Evolutionary conservation across 1,140 invertebrate genomes (phyloP), one percentile per base, ranked within the genome.

Genomic region (Achroia grisella): DNA sequence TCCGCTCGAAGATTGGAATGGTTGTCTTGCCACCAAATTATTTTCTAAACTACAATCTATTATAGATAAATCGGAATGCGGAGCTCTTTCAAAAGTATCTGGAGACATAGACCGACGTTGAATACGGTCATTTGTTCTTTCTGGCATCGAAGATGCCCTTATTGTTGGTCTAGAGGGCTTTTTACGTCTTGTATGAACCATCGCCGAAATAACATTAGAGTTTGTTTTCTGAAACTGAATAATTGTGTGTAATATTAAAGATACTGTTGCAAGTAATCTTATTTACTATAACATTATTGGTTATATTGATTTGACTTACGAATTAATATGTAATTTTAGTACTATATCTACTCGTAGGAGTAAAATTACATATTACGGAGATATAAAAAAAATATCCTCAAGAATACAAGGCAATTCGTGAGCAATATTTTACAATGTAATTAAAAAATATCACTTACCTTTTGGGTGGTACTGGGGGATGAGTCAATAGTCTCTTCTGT

Each of bases 41-140:
- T 56, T 70, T 44, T 76, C 72, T 8, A 75, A 48, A 46, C 58
- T 78, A 40, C 72, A 78, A 43, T 79, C 69, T 10, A 82, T 52
- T 37, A 80, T 85, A 5, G 74, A 74, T 4, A 78, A 44, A 44
- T 77, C 73, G 40, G 73, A 73, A 62, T 84, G 80, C 12, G 82
- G 79, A 9, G 77, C 77, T 60, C 72, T 71, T 55, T 86, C 77
- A 5, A 86, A 56, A 13, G 70, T 61, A 50, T 86, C 81, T 6
- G 82, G 82, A 10, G 75, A 80, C 10, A 75, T 71, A 35, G 86
- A 84, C 6, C 80, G 63, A 45, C 70, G 68, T 57, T 84, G 77
- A 0, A 79, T 14, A 14, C 75, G 48, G 48, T 82, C 78, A 12
- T 47, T 63, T 4, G 73, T 39, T 10, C 61, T 48, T 36, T 85